phyloP scores from a whole-genome alignment of 1,140 invertebrate genomes.

The Micrasema longulum region DNA sequence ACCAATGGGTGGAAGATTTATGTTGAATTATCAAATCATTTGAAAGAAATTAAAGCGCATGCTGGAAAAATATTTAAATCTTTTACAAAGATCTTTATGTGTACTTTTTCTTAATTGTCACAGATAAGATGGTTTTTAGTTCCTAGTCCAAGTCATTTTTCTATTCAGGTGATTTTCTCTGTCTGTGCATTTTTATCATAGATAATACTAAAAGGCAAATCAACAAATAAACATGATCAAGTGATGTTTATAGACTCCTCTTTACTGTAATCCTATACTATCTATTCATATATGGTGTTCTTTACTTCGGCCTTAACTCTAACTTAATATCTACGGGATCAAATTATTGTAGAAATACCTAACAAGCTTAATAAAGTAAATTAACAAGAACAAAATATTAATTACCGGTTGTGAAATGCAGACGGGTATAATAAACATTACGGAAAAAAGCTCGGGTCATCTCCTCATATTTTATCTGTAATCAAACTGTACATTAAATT shows the following conservation, averaged over 20 bases:
- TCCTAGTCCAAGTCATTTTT: too few relatives aligned
- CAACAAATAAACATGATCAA: constrained; percentile 11
- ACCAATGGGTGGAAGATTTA: constrained; percentile 48
- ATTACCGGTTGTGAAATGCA: constrained; percentile 22
- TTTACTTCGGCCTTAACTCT: constrained; percentile 39
- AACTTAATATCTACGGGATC: constrained; percentile 12
- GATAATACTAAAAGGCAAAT: constrained; percentile 15
- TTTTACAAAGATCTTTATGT: too few relatives aligned
- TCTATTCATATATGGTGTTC: constrained; percentile 39
- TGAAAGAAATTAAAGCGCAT: constrained; percentile 15
- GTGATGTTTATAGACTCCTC: not conserved
- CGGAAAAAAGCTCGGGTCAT: constrained; percentile 26
- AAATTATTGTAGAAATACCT: constrained; percentile 16
- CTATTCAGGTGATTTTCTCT: too few relatives aligned
- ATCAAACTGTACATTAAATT: too few relatives aligned
- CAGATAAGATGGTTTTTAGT: too few relatives aligned
- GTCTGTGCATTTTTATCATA: not conserved
- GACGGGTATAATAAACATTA: constrained; percentile 26
- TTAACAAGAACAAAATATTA: constrained; percentile 9
- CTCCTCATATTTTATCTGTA: not conserved
- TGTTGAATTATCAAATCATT: constrained; percentile 16
- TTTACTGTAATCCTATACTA: constrained; percentile 28
- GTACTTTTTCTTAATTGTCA: too few relatives aligned
- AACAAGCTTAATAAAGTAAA: constrained; percentile 20
- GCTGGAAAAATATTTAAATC: not conserved